Evolutionary conservation across 2,888 invertebrate species (phyloP).

Genomic region (Chymomyza amoena): DNA sequence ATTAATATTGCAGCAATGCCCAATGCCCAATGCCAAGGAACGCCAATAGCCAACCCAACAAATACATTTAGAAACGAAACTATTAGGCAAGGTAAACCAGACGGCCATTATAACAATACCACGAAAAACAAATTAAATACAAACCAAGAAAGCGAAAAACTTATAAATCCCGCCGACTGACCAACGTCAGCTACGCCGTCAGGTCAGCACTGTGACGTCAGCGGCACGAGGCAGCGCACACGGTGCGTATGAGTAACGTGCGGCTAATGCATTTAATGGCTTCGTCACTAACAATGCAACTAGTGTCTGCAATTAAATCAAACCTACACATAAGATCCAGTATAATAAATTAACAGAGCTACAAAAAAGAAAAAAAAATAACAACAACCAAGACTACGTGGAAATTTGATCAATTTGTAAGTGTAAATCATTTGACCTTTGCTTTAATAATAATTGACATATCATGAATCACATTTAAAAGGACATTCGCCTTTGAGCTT

Average conservation of each 20-base stretch:
- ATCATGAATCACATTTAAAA: no score
- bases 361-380: no score
- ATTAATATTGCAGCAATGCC: conserved; percentile 5
- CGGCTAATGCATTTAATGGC: not conserved
- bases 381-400: not conserved
- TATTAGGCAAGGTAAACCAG: not conserved
- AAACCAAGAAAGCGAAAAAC: not conserved
- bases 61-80: not conserved
- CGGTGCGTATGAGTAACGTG: not conserved
- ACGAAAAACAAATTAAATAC: not conserved
- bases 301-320: not conserved
- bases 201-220: not conserved
- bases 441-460: no score
- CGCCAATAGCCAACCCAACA: conserved; percentile 7
- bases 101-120: not conserved
- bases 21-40: conserved; percentile 2
- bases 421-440: no score
- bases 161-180: not conserved
- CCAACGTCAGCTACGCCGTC: no score
- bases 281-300: not conserved
- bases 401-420: no score
- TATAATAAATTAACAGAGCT: not conserved
- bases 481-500: no score
- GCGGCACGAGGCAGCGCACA: not conserved
- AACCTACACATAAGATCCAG: not conserved